A percentile compares a stretch with the other conserved stretches of the same genome.
Conservation (phyloP, 2,888 invertebrate species). For the Mimachlamys varia region DNA sequence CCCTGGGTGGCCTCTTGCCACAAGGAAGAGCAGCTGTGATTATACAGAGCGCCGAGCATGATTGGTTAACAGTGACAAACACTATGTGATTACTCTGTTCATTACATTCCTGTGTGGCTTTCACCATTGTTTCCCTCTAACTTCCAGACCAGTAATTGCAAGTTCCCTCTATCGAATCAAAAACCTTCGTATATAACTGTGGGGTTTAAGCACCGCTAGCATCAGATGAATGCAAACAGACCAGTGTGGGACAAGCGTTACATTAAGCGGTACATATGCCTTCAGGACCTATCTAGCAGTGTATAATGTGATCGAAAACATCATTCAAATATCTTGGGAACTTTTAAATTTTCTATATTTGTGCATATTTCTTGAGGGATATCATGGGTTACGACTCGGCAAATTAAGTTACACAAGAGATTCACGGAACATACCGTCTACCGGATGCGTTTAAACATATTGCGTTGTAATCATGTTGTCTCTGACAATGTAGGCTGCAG, state of each 20-base stretch:
- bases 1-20: background rate
- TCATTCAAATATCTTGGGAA: background rate
- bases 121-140: constrained; percentile 9
- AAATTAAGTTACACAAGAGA: background rate
- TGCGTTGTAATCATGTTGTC: background rate
- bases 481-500: background rate
- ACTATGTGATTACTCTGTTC: background rate
- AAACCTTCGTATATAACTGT: background rate
- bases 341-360: background rate
- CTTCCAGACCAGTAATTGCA: constrained; percentile 9
- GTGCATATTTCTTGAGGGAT: constrained; percentile 24
- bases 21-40: background rate
- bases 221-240: background rate
- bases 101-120: constrained; percentile 4
- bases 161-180: constrained; percentile 28
- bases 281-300: background rate
- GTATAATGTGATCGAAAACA: constrained; percentile 7
- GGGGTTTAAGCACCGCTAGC: background rate
- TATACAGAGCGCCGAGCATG: background rate
- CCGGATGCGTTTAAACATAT: background rate
- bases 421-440: background rate
- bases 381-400: background rate
- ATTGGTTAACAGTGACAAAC: constrained; percentile 31
- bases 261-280: background rate
- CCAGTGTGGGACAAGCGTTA: background rate